Evolutionary conservation across 2,888 invertebrate species (phyloP).

Genomic region (Acrobasis repandana): DNA sequence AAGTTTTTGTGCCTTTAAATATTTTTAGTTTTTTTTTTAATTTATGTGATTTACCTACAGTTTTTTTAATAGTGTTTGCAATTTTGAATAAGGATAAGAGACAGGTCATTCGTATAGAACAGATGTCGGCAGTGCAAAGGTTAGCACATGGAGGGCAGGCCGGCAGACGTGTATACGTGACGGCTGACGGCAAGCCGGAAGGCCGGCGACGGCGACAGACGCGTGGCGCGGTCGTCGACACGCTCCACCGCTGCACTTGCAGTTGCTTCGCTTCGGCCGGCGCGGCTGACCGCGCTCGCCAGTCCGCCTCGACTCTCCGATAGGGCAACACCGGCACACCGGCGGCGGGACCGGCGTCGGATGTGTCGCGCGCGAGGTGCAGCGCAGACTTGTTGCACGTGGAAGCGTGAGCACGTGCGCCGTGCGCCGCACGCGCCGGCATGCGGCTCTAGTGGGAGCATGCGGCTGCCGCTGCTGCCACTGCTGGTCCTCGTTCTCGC

Average conservation of each 20-base stretch:
- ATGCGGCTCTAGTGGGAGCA: constrained; percentile 75
- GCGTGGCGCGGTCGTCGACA: constrained; percentile 53
- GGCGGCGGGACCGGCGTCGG: constrained; percentile 43
- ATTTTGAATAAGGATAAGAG: neutral
- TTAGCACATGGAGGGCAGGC: constrained; percentile 25
- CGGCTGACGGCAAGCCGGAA: constrained; percentile 38
- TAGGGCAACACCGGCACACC: constrained; percentile 43
- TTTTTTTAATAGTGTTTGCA: neutral
- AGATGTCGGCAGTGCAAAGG: constrained; percentile 27
- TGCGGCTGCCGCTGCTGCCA: constrained; percentile 79
- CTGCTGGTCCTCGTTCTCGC: constrained; percentile 76
- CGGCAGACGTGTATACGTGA: constrained; percentile 18
- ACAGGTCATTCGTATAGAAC: constrained; percentile 2
- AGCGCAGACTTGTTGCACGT: constrained; percentile 41
- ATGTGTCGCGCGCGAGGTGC: constrained; percentile 44
- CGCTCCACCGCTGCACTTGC: constrained; percentile 56
- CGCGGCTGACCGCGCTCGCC: constrained; percentile 39
- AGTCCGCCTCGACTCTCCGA: constrained; percentile 67
- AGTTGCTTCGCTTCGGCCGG: constrained; percentile 44
- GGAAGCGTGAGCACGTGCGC: constrained; percentile 48
- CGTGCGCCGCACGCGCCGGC: constrained; percentile 66
- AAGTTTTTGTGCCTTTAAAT: neutral
- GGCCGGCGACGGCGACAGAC: constrained; percentile 45
- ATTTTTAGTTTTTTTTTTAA: neutral
- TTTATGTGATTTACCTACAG: no score